phyloP scores from a whole-genome alignment of 2,888 invertebrate genomes.

The Drosophila fulvimacula region DNA sequence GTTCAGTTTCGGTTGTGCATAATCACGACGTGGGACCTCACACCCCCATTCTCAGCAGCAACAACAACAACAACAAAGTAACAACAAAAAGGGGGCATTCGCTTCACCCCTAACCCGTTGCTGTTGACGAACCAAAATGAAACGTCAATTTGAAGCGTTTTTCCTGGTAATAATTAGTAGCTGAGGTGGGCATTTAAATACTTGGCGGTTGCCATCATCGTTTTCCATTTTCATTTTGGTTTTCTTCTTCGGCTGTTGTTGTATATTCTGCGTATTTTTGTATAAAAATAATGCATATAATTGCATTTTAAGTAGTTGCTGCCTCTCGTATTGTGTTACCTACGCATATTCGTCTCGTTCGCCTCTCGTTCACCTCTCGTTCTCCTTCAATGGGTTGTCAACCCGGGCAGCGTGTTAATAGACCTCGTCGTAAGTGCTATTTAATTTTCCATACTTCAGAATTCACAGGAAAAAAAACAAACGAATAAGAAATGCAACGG shows the following conservation, averaged over 20 bases:
- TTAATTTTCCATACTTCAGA: constrained; percentile 71
- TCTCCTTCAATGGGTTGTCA: constrained; percentile 35
- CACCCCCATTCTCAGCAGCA: constrained; percentile 4
- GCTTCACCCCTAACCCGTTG: neutral
- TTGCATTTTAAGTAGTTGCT: constrained; percentile 81
- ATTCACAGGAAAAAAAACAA: constrained; percentile 61
- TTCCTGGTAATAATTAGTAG: constrained; percentile 85
- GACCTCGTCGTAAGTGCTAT: constrained; percentile 62
- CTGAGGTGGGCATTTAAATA: constrained; percentile 83
- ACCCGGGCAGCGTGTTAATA: constrained; percentile 56
- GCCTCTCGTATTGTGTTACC: constrained; percentile 74
- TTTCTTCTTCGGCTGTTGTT: constrained; percentile 7
- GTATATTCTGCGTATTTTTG: constrained; percentile 76
- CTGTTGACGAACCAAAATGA: constrained; percentile 70
- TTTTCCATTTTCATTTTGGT: constrained; percentile 58
- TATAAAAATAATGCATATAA: constrained; percentile 80
- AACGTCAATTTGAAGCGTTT: constrained; percentile 84
- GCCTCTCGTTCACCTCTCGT: neutral
- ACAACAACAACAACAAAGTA: neutral
- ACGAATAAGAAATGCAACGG: constrained; percentile 41
- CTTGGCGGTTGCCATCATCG: constrained; percentile 63
- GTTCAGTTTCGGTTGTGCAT: constrained; percentile 56
- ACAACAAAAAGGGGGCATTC: neutral
- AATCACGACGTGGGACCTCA: constrained; percentile 63
- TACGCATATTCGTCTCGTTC: constrained; percentile 22